Conservation (phyloP, 2,888 invertebrate species). For the Heterodera filipjevi region DNA sequence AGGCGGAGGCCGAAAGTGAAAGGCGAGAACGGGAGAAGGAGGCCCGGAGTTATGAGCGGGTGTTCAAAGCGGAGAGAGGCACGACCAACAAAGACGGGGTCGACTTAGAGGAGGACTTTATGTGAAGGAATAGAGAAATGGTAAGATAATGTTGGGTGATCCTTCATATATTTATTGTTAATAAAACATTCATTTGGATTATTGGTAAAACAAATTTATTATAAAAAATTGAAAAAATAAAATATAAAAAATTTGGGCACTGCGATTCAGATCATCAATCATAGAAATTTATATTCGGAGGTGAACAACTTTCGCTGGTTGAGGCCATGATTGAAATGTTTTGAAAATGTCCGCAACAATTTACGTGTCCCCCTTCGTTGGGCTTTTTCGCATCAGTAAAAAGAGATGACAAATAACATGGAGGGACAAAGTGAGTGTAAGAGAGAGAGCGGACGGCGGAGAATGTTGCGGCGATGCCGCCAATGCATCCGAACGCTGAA, state of each 20-base stretch:
- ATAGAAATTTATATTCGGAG: constrained; percentile 42
- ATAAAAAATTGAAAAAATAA: too few species aligned
- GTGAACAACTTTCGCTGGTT: constrained; percentile 35
- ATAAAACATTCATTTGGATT: too few species aligned
- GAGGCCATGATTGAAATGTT: constrained; percentile 38
- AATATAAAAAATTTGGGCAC: background rate
- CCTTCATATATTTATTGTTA: too few species aligned
- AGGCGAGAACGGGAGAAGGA: constrained; percentile 43
- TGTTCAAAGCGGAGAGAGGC: constrained; percentile 47
- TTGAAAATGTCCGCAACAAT: constrained; percentile 49
- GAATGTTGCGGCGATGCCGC: constrained; percentile 47
- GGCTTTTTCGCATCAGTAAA: constrained; percentile 12
- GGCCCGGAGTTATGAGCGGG: constrained; percentile 41
- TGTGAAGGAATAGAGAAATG: constrained; percentile 32
- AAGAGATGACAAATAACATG: constrained; percentile 50
- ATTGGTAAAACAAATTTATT: too few species aligned
- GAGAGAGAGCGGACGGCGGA: constrained; percentile 54
- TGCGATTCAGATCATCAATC: background rate
- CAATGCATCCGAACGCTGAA: constrained; percentile 30
- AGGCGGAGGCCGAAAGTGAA: constrained; percentile 40
- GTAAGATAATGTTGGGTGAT: too few species aligned
- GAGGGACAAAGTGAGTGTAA: constrained; percentile 49
- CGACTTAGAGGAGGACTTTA: constrained; percentile 46
- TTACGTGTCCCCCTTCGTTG: constrained; percentile 33
- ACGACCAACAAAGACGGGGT: constrained; percentile 44